Evolutionary conservation across 2,888 invertebrate genomes (phyloP).

Genomic region (Meandrusa payeni): DNA sequence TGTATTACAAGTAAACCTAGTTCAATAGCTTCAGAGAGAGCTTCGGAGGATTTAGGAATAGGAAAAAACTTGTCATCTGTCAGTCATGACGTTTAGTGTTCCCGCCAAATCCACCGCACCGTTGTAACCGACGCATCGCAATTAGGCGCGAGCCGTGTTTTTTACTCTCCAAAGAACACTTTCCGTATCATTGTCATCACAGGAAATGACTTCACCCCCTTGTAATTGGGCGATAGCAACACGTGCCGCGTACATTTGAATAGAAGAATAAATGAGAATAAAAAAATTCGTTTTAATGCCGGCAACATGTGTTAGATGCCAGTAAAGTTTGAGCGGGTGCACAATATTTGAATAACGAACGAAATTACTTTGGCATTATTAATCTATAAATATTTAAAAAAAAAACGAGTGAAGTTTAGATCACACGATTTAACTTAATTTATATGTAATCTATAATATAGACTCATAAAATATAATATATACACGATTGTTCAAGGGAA

Average conservation of each 20-base stretch:
- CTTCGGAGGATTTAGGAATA: no score
- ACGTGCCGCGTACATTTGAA: slow-evolving; percentile 53
- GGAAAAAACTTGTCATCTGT: no score
- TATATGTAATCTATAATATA: no score
- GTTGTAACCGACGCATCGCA: slow-evolving; percentile 37
- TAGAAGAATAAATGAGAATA: slow-evolving; percentile 36
- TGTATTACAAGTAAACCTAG: no score
- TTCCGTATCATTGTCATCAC: slow-evolving; percentile 69
- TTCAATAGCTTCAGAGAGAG: no score
- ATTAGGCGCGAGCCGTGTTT: slow-evolving; percentile 38
- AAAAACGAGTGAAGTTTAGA: no score
- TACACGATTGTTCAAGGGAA: no score
- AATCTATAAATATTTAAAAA: no score
- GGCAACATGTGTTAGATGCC: slow-evolving; percentile 39
- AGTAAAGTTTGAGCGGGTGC: slow-evolving; percentile 2
- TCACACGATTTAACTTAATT: no score
- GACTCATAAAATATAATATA: no score
- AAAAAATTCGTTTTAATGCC: slow-evolving; percentile 32
- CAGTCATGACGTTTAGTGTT: no score
- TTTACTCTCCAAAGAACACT: slow-evolving; percentile 37
- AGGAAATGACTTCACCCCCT: slow-evolving; percentile 69
- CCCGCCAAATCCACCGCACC: slow-evolving; percentile 42
- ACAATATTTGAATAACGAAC: background rate
- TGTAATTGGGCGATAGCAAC: slow-evolving; percentile 52
- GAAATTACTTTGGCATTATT: no score